Percentiles rank a stretch among this genome's conserved stretches.
Evolutionary conservation across 2,888 invertebrate species (phyloP).

Genomic region (Dendrolimus houi): DNA sequence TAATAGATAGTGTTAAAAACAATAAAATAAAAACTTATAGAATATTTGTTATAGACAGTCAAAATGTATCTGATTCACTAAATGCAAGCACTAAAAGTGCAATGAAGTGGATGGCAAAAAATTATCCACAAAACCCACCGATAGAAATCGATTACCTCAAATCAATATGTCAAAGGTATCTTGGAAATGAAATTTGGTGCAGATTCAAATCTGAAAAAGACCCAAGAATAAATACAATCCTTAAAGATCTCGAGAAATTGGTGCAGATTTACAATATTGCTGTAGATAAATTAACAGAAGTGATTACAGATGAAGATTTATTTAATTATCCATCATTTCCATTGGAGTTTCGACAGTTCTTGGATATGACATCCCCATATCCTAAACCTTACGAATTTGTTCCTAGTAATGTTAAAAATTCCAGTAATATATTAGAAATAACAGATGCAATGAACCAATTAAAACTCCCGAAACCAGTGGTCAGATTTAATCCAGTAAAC

Average conservation of each 20-base stretch:
- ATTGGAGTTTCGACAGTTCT: conserved; percentile 76
- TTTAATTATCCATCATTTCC: conserved; percentile 80
- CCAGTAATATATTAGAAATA: conserved; percentile 65
- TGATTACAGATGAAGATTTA: conserved; percentile 76
- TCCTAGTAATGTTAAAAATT: conserved; percentile 75
- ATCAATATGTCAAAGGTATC: conserved; percentile 71
- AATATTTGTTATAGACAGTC: conserved; percentile 40
- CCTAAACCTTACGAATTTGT: conserved; percentile 83
- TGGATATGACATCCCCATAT: conserved; percentile 61
- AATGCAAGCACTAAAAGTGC: conserved; percentile 47
- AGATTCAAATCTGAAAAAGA: conserved; percentile 57
- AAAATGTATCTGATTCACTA: conserved; percentile 40
- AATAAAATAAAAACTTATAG: conserved; percentile 51
- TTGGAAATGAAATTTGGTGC: conserved; percentile 80
- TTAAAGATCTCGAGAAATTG: conserved; percentile 75
- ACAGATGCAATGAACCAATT: conserved; percentile 70
- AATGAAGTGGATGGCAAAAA: conserved; percentile 69
- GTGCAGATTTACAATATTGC: conserved; percentile 81
- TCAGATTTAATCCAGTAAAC: conserved; percentile 57
- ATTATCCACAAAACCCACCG: conserved; percentile 60
- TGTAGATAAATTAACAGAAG: conserved; percentile 76
- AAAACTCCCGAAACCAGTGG: conserved; percentile 67
- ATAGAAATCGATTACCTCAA: conserved; percentile 76
- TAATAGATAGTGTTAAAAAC: conserved; percentile 32
- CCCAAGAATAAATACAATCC: conserved; percentile 50